Conservation (phyloP, 1,140 invertebrate species). For the Pollicipes pollicipes region DNA sequence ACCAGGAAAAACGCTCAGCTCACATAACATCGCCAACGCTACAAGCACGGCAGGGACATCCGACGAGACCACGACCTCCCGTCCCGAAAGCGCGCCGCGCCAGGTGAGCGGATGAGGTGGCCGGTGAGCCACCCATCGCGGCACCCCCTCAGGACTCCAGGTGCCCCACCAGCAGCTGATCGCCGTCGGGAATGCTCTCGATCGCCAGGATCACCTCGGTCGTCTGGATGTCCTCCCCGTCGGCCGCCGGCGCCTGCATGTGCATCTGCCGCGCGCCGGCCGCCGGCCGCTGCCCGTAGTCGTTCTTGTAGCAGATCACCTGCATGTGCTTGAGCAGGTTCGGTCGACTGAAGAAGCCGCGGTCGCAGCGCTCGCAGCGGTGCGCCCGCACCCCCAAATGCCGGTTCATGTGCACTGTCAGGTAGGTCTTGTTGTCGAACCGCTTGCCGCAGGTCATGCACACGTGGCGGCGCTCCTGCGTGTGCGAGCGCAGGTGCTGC, state of each 20-base stretch:
- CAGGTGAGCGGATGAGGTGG: no score
- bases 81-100: no score
- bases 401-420: constrained; percentile 18
- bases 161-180: not conserved
- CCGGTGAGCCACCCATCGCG: no score
- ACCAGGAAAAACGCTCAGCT: no score
- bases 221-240: not conserved
- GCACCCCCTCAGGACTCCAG: not conserved
- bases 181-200: not conserved
- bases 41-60: no score
- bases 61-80: no score
- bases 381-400: constrained; percentile 17
- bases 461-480: constrained; percentile 21
- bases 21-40: no score
- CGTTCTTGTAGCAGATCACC: constrained; percentile 7
- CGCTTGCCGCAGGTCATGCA: constrained; percentile 17
- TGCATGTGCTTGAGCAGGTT: constrained; percentile 16
- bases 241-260: not conserved
- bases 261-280: not conserved
- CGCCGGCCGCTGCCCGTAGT: not conserved
- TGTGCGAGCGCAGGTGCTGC: constrained; percentile 25
- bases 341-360: constrained; percentile 12
- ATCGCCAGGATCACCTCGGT: not conserved
- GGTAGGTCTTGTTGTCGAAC: constrained; percentile 18
- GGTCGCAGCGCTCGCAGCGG: constrained; percentile 14